A percentile compares a stretch with the other conserved stretches of the same genome.
Evolutionary conservation across 2,113 vertebrate species (phyloP).

Genomic region (Brachirus orientalis): DNA sequence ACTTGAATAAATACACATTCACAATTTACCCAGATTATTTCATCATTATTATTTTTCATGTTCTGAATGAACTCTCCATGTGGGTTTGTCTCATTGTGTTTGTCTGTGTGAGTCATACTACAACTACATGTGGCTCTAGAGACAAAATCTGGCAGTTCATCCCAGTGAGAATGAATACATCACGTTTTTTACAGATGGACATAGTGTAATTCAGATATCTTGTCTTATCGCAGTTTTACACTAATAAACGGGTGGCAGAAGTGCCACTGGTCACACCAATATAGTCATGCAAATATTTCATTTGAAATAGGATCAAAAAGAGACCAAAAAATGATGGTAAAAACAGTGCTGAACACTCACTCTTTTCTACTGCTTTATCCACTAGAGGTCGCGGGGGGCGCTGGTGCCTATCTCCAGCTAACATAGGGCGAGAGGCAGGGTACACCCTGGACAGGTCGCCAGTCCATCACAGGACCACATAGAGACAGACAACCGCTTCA

Average conservation of each 20-base stretch:
- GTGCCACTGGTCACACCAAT: no score
- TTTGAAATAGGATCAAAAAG: slow-evolving; percentile 11
- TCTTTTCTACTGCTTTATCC: no score
- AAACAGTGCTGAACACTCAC: slow-evolving; percentile 25
- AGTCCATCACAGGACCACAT: no score
- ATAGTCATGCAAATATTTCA: no score
- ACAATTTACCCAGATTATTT: slow-evolving; percentile 14
- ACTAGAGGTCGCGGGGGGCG: no score
- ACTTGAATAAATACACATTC: not conserved
- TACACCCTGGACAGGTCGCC: no score
- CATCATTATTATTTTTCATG: slow-evolving; percentile 1
- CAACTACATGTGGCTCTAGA: slow-evolving; percentile 53
- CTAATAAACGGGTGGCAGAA: slow-evolving; percentile 51
- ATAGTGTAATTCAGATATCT: slow-evolving; percentile 37
- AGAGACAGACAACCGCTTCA: no score
- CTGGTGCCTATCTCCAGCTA: no score
- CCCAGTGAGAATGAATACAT: slow-evolving; percentile 46
- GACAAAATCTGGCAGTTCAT: slow-evolving; percentile 64
- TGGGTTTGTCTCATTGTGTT: slow-evolving; percentile 45
- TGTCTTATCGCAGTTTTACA: slow-evolving; percentile 44
- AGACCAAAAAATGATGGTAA: slow-evolving; percentile 17
- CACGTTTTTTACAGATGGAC: slow-evolving; percentile 46
- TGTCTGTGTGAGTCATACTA: slow-evolving; percentile 61
- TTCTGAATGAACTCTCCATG: slow-evolving; percentile 35
- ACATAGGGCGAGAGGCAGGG: no score